A percentile compares a stretch with the other conserved stretches of the same genome.
Evolutionary conservation across 2,888 invertebrate species (phyloP).

Genomic region (Parapristionchus giblindavisi): DNA sequence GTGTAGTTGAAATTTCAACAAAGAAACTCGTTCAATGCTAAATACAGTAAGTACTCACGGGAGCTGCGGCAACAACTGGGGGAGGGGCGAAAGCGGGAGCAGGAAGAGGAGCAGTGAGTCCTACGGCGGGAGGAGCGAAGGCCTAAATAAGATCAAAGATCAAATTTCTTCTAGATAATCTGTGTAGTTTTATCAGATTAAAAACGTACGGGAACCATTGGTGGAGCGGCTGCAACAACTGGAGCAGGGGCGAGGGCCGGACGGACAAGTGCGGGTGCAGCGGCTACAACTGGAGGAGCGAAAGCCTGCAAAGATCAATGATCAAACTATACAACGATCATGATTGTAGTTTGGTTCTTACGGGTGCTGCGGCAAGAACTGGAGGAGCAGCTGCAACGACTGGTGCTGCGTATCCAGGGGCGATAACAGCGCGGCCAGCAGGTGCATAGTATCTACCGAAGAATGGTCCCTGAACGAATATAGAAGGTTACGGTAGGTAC

Average conservation of each 20-base stretch:
- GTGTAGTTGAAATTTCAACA: background rate
- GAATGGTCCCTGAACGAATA: slow-evolving; percentile 20
- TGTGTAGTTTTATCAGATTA: background rate
- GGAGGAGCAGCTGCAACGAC: slow-evolving; percentile 19
- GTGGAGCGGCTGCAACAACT: slow-evolving; percentile 18
- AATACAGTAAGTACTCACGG: slow-evolving; percentile 30
- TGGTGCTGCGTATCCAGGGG: background rate
- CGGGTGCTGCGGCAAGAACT: background rate
- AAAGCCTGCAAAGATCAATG: too few relatives aligned
- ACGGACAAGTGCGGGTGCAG: slow-evolving; percentile 8
- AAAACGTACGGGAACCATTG: slow-evolving; percentile 5
- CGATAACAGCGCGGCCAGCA: slow-evolving; percentile 28
- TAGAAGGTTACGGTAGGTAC: too few relatives aligned
- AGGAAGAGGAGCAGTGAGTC: slow-evolving; percentile 5
- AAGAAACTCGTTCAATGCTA: background rate
- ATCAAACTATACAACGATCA: too few relatives aligned
- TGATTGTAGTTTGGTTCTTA: too few relatives aligned
- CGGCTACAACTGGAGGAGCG: background rate
- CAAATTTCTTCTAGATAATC: background rate
- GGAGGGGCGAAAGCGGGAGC: slow-evolving; percentile 30
- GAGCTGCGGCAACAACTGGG: slow-evolving; percentile 25
- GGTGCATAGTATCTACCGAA: slow-evolving; percentile 28
- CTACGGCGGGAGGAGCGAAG: slow-evolving; percentile 21
- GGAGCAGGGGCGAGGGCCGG: slow-evolving; percentile 23
- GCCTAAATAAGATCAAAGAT: slow-evolving; percentile 26